phyloP scores from a whole-genome alignment of 2,888 invertebrate genomes.

The Azorinus chamasolen region DNA sequence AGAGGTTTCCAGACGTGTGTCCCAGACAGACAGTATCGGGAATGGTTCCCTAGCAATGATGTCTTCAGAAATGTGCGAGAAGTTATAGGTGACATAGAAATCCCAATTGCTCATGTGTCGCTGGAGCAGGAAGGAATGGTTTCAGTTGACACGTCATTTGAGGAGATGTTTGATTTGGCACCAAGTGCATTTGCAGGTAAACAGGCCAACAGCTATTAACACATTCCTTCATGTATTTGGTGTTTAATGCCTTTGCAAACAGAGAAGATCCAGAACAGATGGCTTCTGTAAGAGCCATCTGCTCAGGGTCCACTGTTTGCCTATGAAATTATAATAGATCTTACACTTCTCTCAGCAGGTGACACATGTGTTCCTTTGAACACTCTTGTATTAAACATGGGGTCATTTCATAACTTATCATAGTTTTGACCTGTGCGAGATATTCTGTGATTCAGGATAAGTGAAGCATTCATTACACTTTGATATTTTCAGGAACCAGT shows the following conservation, averaged over 20 bases:
- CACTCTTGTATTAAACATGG: too few species aligned
- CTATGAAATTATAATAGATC: too few species aligned
- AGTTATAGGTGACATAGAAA: constrained; percentile 76
- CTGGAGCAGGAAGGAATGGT: constrained; percentile 46
- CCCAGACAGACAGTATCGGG: constrained; percentile 83
- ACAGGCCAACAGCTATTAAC: constrained; percentile 26
- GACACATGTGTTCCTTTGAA: too few species aligned
- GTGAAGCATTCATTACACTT: too few species aligned
- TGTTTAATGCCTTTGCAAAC: too few species aligned
- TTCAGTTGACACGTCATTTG: constrained; percentile 72
- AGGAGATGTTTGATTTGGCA: constrained; percentile 81
- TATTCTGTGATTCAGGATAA: too few species aligned
- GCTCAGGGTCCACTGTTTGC: too few species aligned
- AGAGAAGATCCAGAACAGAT: too few species aligned
- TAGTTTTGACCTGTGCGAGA: too few species aligned
- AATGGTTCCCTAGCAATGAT: constrained; percentile 85
- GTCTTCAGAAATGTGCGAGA: constrained; percentile 82
- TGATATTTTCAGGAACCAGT: constrained; percentile 61
- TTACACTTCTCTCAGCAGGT: too few species aligned
- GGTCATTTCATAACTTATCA: too few species aligned
- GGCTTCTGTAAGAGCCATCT: too few species aligned
- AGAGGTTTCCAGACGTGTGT: constrained; percentile 60
- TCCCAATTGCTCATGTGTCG: constrained; percentile 57
- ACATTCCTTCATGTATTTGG: neutral
- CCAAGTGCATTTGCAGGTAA: constrained; percentile 78